phyloP scores from a whole-genome alignment of 2,113 vertebrate genomes.

The Copsychus sechellarum region DNA sequence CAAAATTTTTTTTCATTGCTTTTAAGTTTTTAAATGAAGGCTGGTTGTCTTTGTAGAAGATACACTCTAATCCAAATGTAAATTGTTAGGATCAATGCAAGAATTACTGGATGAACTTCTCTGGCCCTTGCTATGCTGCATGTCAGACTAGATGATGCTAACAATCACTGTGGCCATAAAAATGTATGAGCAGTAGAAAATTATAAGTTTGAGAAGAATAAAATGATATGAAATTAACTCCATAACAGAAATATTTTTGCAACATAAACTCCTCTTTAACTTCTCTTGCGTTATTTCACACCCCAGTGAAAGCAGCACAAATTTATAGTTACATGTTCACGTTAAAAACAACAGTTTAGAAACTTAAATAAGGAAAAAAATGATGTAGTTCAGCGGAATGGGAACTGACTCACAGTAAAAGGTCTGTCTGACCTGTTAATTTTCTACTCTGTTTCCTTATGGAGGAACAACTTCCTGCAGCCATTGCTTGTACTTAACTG shows the following conservation, averaged over 20 bases:
- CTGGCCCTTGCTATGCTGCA: constrained; percentile 55
- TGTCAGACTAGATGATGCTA: constrained; percentile 59
- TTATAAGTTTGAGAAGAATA: constrained; percentile 63
- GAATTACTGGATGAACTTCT: constrained; percentile 64
- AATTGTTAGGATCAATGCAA: constrained; percentile 62
- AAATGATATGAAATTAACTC: constrained; percentile 62
- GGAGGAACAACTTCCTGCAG: not conserved
- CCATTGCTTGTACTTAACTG: not conserved
- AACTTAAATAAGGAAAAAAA: not conserved
- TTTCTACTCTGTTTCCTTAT: not conserved
- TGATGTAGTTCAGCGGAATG: not conserved
- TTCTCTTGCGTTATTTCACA: constrained; percentile 18
- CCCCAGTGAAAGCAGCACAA: not conserved
- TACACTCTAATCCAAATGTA: constrained; percentile 45
- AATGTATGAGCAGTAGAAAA: constrained; percentile 54
- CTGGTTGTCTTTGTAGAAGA: constrained; percentile 18
- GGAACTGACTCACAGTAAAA: not conserved
- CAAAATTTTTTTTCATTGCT: not conserved
- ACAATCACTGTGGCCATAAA: constrained; percentile 58
- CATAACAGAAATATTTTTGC: constrained; percentile 55
- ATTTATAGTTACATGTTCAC: not conserved
- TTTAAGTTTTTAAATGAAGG: constrained; percentile 48
- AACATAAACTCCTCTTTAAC: constrained; percentile 35
- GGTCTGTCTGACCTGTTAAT: not conserved
- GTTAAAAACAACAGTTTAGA: not conserved